Evolutionary conservation across 1,140 invertebrate species (phyloP).

Genomic region (Sminthurides bifidus): DNA sequence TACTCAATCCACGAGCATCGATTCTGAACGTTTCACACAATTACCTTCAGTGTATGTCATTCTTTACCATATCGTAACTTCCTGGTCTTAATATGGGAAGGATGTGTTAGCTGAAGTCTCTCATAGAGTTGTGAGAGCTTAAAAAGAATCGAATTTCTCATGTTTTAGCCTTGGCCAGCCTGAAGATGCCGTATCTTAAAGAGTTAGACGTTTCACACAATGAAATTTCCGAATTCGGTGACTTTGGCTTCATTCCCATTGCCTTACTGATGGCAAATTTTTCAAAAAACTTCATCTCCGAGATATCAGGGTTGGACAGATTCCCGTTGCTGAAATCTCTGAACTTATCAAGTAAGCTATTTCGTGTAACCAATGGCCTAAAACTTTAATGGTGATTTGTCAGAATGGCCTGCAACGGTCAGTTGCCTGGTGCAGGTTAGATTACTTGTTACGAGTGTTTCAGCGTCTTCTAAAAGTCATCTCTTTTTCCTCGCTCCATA

Average conservation of each 20-base stretch:
- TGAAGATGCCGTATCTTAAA: constrained; percentile 1
- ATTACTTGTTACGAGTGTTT: neutral
- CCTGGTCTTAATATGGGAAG: neutral
- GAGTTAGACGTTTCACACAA: neutral
- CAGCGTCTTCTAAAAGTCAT: neutral
- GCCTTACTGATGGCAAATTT: neutral
- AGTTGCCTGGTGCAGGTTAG: neutral
- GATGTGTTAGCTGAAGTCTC: too few relatives aligned
- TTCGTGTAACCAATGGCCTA: neutral
- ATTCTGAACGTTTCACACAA: neutral
- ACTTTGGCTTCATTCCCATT: neutral
- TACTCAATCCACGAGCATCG: too few relatives aligned
- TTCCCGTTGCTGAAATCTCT: neutral
- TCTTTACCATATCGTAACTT: neutral
- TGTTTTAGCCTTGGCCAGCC: neutral
- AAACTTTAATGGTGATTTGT: neutral
- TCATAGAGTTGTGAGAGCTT: neutral
- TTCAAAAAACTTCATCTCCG: neutral
- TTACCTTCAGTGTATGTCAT: neutral
- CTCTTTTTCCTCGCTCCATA: neutral
- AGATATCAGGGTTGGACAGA: neutral
- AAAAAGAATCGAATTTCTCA: neutral
- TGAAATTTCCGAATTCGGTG: neutral
- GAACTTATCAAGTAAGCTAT: neutral
- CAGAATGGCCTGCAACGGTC: neutral